phyloP scores from a whole-genome alignment of 2,797 vertebrate genomes.

The Agapornis canus region DNA sequence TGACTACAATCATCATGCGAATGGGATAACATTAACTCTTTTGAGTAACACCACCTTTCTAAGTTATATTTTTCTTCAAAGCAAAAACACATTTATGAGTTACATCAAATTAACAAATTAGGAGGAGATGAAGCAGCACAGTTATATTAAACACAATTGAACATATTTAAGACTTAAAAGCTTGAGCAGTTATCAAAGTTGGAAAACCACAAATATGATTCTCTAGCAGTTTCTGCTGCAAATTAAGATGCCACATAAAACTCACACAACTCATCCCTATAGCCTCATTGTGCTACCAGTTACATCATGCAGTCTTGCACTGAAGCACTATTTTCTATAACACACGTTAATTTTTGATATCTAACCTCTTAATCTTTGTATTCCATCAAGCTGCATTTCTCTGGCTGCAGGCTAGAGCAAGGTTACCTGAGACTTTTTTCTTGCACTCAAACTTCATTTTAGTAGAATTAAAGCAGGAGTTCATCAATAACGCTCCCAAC shows the following conservation, averaged over 20 bases:
- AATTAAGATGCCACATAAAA: not conserved
- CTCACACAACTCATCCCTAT: not conserved
- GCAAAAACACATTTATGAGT: not conserved
- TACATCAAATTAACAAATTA: not conserved
- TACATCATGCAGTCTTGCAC: not conserved
- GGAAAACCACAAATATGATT: not conserved
- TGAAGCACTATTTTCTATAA: not conserved
- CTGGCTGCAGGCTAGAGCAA: not conserved
- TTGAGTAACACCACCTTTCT: not conserved
- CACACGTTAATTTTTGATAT: not conserved
- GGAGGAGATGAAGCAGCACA: not conserved
- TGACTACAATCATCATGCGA: fast-evolving
- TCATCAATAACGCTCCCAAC: not conserved
- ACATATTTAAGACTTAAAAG: not conserved
- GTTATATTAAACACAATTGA: not conserved
- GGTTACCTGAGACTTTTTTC: not conserved
- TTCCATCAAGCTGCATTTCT: not conserved
- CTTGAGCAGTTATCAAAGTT: not conserved
- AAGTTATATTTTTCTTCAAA: not conserved
- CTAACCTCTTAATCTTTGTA: not conserved
- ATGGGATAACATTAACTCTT: not conserved
- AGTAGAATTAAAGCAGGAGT: not conserved
- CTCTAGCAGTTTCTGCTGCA: not conserved
- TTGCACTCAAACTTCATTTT: not conserved
- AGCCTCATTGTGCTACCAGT: not conserved